A percentile compares a stretch with the other conserved stretches of the same genome.
phyloP scores from a whole-genome alignment of 2,888 invertebrate species.

The Euplagia quadripunctaria region DNA sequence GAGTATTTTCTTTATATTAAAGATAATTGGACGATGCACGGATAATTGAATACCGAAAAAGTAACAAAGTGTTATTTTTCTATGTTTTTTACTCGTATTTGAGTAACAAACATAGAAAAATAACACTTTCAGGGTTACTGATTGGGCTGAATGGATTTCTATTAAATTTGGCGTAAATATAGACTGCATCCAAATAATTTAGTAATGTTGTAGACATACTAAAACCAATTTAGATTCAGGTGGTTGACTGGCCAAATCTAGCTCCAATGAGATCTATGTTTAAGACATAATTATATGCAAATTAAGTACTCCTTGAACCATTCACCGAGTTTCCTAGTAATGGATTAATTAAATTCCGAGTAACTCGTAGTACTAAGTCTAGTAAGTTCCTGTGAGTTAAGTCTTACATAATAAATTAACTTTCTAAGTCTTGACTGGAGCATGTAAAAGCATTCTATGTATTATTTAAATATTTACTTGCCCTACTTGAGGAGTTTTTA shows the following conservation, averaged over 20 bases:
- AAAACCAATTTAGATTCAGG: neutral
- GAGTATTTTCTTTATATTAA: no score
- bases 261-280: neutral
- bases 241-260: neutral
- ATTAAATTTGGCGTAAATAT: neutral
- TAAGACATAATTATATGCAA: neutral
- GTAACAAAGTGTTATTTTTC: no score
- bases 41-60: no score
- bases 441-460: neutral
- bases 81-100: no score
- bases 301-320: constrained; percentile 5
- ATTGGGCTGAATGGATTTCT: neutral
- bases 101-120: no score
- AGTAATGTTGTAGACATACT: neutral
- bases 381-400: constrained; percentile 9
- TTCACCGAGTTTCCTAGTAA: constrained; percentile 20
- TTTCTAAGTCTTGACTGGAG: constrained; percentile 19
- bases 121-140: no score
- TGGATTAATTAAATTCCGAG: constrained; percentile 34
- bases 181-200: neutral
- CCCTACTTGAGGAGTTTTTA: constrained; percentile 5
- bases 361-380: constrained; percentile 9
- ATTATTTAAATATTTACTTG: constrained; percentile 13
- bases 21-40: no score
- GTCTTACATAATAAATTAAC: constrained; percentile 17